Conservation (phyloP, 2,113 vertebrate species). For the Lophius piscatorius region DNA sequence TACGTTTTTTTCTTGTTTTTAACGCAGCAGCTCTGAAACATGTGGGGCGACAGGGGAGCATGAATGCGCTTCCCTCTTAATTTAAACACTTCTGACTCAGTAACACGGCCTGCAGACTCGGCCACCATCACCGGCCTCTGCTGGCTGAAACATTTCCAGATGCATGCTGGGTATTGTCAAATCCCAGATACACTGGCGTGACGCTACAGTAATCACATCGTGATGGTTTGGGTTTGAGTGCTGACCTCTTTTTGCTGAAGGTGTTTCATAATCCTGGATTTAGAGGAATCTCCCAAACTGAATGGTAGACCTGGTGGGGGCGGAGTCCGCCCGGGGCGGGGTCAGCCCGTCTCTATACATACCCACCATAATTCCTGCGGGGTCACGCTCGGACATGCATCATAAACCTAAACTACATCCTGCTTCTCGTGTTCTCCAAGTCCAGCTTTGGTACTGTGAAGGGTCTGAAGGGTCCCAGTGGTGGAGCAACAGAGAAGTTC, state of each 20-base stretch:
- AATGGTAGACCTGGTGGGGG: too few relatives aligned
- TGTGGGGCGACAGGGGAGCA: too few relatives aligned
- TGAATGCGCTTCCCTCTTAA: too few relatives aligned
- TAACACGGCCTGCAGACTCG: constrained; percentile 70
- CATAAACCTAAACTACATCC: constrained; percentile 52
- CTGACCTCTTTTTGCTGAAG: too few relatives aligned
- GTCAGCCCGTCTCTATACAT: constrained; percentile 54
- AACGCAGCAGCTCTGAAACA: too few relatives aligned
- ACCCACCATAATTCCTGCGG: constrained; percentile 45
- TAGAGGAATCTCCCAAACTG: constrained; percentile 59
- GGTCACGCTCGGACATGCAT: constrained; percentile 66
- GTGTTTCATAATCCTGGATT: constrained; percentile 83
- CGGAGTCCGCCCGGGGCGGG: constrained; percentile 62
- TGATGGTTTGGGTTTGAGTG: constrained; percentile 71
- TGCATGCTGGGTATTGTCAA: constrained; percentile 76
- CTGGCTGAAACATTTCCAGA: constrained; percentile 75
- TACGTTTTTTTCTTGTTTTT: too few relatives aligned
- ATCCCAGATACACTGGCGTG: constrained; percentile 79
- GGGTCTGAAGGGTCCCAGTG: constrained; percentile 20
- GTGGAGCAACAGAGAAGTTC: constrained; percentile 59
- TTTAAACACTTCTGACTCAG: constrained; percentile 75
- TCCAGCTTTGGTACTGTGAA: constrained; percentile 47
- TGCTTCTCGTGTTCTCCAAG: constrained; percentile 51
- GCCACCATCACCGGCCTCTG: constrained; percentile 47
- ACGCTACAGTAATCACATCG: constrained; percentile 79